These are phyloP conservation scores for Marisa cornuarietis DNA, from an alignment of 1,140 invertebrate genomes.

Conservation along the genomic window DNA sequence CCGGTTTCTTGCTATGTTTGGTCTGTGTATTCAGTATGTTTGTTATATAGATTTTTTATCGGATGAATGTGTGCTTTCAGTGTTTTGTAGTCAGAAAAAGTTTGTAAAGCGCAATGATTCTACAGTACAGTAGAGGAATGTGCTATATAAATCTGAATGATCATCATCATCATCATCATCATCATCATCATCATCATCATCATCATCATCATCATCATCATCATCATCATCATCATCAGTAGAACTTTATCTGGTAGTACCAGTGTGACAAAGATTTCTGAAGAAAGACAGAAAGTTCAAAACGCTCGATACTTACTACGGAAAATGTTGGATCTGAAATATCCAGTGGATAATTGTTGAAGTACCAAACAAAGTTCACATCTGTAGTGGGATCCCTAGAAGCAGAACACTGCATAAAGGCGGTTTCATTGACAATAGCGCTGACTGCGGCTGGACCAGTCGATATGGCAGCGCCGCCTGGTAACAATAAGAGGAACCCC, in stretches of 20 bases:
- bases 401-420: slow-evolving; percentile 48
- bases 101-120: no score
- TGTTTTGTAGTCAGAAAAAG: no score
- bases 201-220: no score
- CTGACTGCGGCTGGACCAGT: slow-evolving; percentile 24
- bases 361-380: slow-evolving; percentile 44
- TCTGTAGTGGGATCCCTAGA: slow-evolving; percentile 30
- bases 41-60: no score
- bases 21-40: no score
- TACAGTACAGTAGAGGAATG: no score
- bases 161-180: no score
- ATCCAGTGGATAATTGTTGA: slow-evolving; percentile 45
- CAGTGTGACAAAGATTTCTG: neutral
- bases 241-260: neutral
- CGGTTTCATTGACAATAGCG: slow-evolving; percentile 44
- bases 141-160: no score
- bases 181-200: no score
- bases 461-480: slow-evolving; percentile 43
- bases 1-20: no score
- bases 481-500: neutral
- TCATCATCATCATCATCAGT: no score
- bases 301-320: neutral
- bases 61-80: no score
- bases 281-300: neutral
- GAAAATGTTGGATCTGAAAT: neutral